phyloP scores from a whole-genome alignment of 1,140 invertebrate species.

The Drosophila tani region DNA sequence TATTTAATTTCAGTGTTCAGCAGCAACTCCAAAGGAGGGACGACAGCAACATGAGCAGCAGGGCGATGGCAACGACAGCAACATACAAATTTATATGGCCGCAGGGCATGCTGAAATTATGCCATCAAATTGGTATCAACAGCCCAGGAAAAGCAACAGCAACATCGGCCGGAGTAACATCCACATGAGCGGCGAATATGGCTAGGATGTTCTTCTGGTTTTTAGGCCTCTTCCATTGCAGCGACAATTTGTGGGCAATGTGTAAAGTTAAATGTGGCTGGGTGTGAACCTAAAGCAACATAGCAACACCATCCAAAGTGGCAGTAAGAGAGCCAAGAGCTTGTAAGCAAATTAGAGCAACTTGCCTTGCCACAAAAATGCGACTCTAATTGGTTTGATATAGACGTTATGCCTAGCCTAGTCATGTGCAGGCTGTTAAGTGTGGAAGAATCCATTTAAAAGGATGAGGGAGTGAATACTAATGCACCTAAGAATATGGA shows the following conservation, averaged over 20 bases:
- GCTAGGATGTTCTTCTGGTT: conserved; percentile 45
- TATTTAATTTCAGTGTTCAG: conserved; percentile 8
- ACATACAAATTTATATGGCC: conserved; percentile 84
- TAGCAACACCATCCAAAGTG: conserved; percentile 18
- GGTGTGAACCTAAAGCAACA: conserved; percentile 77
- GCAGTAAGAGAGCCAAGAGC: conserved; percentile 30
- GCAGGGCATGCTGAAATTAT: conserved; percentile 83
- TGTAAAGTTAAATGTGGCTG: conserved; percentile 80
- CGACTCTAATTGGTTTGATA: conserved; percentile 62
- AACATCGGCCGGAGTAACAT: background rate
- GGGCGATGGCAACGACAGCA: conserved; percentile 70
- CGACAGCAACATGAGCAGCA: conserved; percentile 41
- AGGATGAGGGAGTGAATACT: background rate
- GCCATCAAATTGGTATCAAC: conserved; percentile 84
- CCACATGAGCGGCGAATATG: conserved; percentile 14
- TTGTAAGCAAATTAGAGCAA: conserved; percentile 81
- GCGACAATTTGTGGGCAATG: conserved; percentile 80
- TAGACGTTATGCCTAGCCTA: conserved; percentile 59
- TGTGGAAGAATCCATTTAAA: background rate
- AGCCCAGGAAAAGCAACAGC: conserved; percentile 34
- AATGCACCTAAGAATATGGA: background rate
- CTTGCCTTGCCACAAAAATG: conserved; percentile 32
- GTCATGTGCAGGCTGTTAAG: conserved; percentile 3
- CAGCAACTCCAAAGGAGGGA: conserved; percentile 5
- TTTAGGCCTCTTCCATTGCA: conserved; percentile 38